phyloP scores from a whole-genome alignment of 2,113 vertebrate genomes.

The Amphiprion ocellaris region DNA sequence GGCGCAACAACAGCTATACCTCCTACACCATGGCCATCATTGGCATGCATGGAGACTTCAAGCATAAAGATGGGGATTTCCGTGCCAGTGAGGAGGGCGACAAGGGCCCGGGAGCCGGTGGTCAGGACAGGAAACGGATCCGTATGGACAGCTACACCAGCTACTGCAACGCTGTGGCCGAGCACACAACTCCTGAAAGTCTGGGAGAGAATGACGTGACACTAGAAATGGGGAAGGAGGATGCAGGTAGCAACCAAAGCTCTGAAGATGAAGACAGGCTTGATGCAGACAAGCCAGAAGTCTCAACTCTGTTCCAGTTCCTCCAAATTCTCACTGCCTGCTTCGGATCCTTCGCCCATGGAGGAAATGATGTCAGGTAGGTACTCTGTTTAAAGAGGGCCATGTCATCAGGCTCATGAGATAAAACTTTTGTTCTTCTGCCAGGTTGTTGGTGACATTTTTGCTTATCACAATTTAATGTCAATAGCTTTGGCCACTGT shows the following conservation, averaged over 20 bases:
- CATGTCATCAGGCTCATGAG: not conserved
- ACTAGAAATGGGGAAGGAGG: constrained; percentile 76
- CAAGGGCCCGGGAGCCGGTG: constrained; percentile 58
- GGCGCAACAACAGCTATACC: constrained; percentile 98
- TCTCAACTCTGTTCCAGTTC: constrained; percentile 96
- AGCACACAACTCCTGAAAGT: constrained; percentile 80
- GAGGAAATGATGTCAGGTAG: constrained; percentile 97
- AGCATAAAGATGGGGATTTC: constrained; percentile 84
- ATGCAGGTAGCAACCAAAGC: constrained; percentile 84
- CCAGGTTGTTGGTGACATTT: not conserved
- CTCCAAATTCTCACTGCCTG: constrained; percentile 97
- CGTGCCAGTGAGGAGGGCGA: constrained; percentile 68
- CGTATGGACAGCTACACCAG: constrained; percentile 99
- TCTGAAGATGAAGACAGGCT: constrained; percentile 90
- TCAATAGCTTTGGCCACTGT: not conserved
- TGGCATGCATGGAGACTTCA: constrained; percentile 92
- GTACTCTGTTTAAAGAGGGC: constrained; percentile 18
- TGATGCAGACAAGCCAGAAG: constrained; percentile 92
- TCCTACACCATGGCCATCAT: constrained; percentile 99
- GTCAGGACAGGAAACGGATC: constrained; percentile 88
- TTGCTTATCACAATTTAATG: not conserved
- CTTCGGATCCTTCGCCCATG: constrained; percentile 98
- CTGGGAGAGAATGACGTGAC: constrained; percentile 81
- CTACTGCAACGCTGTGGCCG: constrained; percentile 97
- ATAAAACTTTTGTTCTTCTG: not conserved